Evolutionary conservation across 2,797 vertebrate species (phyloP).

Genomic region (Channa striata): DNA sequence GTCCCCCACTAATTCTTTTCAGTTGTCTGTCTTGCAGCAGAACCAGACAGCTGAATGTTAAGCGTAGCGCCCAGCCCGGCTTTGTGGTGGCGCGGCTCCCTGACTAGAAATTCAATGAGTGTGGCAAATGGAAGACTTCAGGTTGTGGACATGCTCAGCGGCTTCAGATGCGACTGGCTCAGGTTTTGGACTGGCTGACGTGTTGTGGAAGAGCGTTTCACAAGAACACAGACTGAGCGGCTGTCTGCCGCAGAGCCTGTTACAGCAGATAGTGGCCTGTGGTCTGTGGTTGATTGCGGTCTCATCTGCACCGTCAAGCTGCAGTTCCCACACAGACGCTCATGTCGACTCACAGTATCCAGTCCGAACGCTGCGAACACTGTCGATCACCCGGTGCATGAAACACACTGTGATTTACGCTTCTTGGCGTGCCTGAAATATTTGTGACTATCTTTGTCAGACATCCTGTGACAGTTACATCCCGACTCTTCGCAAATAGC

Average conservation of each 20-base stretch:
- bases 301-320: conserved; percentile 38
- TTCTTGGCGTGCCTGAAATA: conserved; percentile 40
- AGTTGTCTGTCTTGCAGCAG: conserved; percentile 12
- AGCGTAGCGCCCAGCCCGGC: conserved; percentile 8
- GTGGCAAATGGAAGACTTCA: conserved; percentile 10
- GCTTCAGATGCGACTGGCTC: conserved; percentile 13
- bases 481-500: conserved; percentile 37
- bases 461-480: conserved; percentile 38
- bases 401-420: conserved; percentile 18
- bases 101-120: conserved; percentile 47
- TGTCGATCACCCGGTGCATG: conserved; percentile 4
- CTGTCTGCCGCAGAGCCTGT: conserved; percentile 24
- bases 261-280: not conserved
- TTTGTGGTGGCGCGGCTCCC: conserved; percentile 16
- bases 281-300: conserved; percentile 26
- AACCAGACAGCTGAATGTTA: not conserved
- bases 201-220: conserved; percentile 9
- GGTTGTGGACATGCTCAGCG: conserved; percentile 8
- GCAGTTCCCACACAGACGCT: conserved; percentile 25
- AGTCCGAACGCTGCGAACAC: not conserved
- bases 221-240: conserved; percentile 15
- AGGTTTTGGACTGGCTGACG: conserved; percentile 24
- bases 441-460: conserved; percentile 27
- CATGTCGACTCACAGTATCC: not conserved
- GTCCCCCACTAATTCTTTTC: conserved; percentile 11